Conservation (phyloP, 2,888 invertebrate species). For the Dioctria linearis region DNA sequence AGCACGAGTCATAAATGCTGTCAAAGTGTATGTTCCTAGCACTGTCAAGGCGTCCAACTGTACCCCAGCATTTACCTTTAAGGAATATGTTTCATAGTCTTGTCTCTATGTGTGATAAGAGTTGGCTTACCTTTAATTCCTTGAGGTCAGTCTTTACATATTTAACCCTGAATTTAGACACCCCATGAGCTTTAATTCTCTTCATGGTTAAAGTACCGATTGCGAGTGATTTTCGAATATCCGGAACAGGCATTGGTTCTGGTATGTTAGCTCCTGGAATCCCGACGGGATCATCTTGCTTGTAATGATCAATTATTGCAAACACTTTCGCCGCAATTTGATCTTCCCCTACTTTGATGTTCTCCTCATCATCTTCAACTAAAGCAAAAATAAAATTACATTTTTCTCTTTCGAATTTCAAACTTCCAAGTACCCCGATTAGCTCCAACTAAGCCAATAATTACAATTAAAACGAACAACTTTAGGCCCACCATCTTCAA, state of each 20-base stretch:
- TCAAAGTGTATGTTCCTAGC: slow-evolving; percentile 82
- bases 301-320: slow-evolving; percentile 82
- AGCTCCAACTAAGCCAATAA: background rate
- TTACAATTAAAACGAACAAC: background rate
- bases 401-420: background rate
- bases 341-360: slow-evolving; percentile 74
- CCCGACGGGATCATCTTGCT: slow-evolving; percentile 84
- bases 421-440: slow-evolving; percentile 8
- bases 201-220: slow-evolving; percentile 81
- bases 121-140: slow-evolving; percentile 77
- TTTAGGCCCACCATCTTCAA: background rate
- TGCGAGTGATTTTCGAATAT: slow-evolving; percentile 81
- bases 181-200: slow-evolving; percentile 80
- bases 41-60: slow-evolving; percentile 81
- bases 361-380: slow-evolving; percentile 63
- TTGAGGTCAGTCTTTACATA: slow-evolving; percentile 81
- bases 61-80: slow-evolving; percentile 80
- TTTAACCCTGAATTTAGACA: slow-evolving; percentile 84
- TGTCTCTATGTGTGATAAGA: background rate
- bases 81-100: slow-evolving; percentile 33
- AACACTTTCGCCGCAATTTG: slow-evolving; percentile 82
- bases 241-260: slow-evolving; percentile 85
- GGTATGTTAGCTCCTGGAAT: slow-evolving; percentile 85
- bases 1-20: slow-evolving; percentile 79
- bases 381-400: background rate